These are phyloP conservation scores for Tokudaia muenninki DNA, from an alignment of 2,797 vertebrate species.

Conservation along the genomic window DNA sequence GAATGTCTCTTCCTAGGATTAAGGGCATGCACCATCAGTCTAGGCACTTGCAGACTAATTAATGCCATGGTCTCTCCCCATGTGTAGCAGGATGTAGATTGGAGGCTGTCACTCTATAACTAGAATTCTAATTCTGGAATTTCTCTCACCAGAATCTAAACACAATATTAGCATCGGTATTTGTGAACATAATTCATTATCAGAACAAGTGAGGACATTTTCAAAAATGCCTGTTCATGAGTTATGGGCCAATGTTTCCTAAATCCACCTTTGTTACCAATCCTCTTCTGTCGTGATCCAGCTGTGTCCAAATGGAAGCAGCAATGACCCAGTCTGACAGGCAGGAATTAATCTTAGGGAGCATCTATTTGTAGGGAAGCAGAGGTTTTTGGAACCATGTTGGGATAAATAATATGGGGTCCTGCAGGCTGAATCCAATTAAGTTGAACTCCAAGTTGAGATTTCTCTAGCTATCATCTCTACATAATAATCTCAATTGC, in stretches of 20 bases:
- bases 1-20: background rate
- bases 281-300: background rate
- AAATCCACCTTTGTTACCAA: background rate
- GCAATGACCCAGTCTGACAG: constrained; percentile 8
- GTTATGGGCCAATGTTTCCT: background rate
- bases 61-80: background rate
- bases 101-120: background rate
- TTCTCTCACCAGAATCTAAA: constrained; percentile 10
- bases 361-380: constrained; percentile 65
- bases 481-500: constrained; percentile 71
- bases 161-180: background rate
- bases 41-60: background rate
- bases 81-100: background rate
- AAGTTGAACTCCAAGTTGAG: constrained; percentile 62
- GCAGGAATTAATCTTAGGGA: constrained; percentile 57
- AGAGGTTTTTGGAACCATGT: constrained; percentile 69
- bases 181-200: constrained; percentile 47
- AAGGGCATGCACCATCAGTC: background rate
- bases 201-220: constrained; percentile 19
- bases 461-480: constrained; percentile 57
- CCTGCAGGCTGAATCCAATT: constrained; percentile 64
- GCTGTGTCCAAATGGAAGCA: constrained; percentile 62
- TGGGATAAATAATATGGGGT: constrained; percentile 68
- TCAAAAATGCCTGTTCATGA: constrained; percentile 39
- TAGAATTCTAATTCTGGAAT: background rate